These are phyloP conservation scores for Proisotoma minuta DNA, from an alignment of 2,888 invertebrate genomes.

Conservation along the genomic window DNA sequence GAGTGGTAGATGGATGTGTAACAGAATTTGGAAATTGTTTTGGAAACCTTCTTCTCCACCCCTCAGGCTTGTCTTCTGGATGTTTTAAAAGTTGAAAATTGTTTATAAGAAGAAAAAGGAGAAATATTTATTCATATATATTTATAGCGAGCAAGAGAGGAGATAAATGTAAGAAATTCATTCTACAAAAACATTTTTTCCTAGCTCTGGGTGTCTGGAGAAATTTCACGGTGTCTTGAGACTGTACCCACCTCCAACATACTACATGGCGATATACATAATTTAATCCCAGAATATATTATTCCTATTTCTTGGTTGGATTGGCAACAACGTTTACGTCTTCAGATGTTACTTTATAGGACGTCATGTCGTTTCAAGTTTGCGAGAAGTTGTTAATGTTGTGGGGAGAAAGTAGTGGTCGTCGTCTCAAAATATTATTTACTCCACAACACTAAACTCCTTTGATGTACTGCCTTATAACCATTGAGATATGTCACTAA, in stretches of 20 bases:
- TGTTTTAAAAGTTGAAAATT: not conserved
- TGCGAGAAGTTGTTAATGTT: too few species aligned
- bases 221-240: not conserved
- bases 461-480: too few species aligned
- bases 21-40: not conserved
- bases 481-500: too few species aligned
- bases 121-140: conserved; percentile 2
- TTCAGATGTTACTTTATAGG: not conserved
- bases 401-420: too few species aligned
- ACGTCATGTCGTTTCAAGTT: conserved; percentile 4
- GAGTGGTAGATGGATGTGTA: too few species aligned
- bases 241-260: not conserved
- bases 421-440: too few species aligned
- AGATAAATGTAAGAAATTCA: not conserved
- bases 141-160: not conserved
- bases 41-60: not conserved
- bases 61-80: not conserved
- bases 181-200: not conserved
- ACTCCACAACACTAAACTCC: too few species aligned
- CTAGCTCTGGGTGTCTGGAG: not conserved
- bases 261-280: not conserved
- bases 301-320: not conserved
- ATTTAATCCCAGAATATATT: conserved; percentile 1
- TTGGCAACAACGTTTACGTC: not conserved
- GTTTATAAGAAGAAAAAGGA: not conserved